phyloP scores from a whole-genome alignment of 2,797 vertebrate species.

The Anguilla obscura region DNA sequence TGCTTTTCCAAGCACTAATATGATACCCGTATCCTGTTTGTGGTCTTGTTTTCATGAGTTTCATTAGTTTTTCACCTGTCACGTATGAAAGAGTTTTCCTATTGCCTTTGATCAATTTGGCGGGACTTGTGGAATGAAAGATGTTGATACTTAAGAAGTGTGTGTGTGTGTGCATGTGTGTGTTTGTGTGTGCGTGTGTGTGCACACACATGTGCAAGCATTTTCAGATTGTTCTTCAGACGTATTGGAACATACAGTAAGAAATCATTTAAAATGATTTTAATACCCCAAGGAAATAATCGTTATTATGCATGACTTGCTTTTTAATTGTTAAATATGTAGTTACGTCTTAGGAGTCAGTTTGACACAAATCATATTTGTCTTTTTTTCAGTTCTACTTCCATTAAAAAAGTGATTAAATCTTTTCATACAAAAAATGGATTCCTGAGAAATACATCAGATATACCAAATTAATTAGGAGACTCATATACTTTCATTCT shows the following conservation, averaged over 20 bases:
- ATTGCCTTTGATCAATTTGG: neutral
- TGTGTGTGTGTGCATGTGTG: constrained; percentile 25
- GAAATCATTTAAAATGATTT: neutral
- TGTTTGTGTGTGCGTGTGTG: constrained; percentile 24
- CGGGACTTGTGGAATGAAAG: constrained; percentile 18
- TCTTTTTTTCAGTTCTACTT: constrained; percentile 37
- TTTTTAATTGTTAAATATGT: constrained; percentile 42
- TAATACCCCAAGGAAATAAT: neutral
- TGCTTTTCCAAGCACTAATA: neutral
- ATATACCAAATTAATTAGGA: constrained; percentile 68
- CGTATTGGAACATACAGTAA: neutral
- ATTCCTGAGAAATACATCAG: constrained; percentile 43
- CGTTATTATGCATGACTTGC: neutral
- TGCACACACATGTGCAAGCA: constrained; percentile 16
- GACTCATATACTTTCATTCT: constrained; percentile 66
- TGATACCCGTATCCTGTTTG: neutral
- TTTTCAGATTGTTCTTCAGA: constrained; percentile 27
- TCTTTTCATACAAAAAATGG: constrained; percentile 55
- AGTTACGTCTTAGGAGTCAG: constrained; percentile 33
- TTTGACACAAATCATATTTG: constrained; percentile 37
- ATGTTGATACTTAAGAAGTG: neutral
- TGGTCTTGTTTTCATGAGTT: neutral
- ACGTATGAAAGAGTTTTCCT: neutral
- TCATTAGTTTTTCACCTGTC: neutral
- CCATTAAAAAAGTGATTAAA: constrained; percentile 52